Conservation (phyloP, 1,140 invertebrate species). For the Scaptomyza pallida region DNA sequence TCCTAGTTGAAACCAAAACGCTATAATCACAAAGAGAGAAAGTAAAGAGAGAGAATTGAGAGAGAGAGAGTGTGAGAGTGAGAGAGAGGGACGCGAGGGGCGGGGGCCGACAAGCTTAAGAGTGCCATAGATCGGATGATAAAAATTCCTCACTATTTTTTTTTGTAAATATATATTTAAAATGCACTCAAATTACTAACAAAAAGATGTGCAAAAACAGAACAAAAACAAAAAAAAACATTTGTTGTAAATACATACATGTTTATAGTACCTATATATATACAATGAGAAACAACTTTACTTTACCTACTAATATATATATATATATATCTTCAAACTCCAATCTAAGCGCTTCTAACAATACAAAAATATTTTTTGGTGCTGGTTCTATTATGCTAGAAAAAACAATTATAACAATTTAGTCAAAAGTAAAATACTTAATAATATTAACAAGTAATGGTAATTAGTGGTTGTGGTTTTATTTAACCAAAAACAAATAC, state of each 20-base stretch:
- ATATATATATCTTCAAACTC: conserved; percentile 26
- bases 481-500: conserved; percentile 19
- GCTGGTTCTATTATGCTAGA: conserved; percentile 69
- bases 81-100: conserved; percentile 6
- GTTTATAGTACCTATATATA: conserved; percentile 22
- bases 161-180: conserved; percentile 42
- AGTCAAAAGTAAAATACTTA: conserved; percentile 14
- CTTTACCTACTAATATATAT: conserved; percentile 11
- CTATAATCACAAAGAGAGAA: conserved; percentile 6
- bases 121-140: conserved; percentile 57
- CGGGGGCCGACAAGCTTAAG: conserved; percentile 31
- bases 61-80: conserved; percentile 5
- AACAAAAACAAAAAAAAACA: background rate
- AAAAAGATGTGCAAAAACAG: background rate
- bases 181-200: conserved; percentile 39
- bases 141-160: conserved; percentile 1
- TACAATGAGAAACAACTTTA: conserved; percentile 16
- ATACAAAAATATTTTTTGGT: conserved; percentile 59
- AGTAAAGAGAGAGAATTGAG: background rate
- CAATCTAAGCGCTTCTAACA: conserved; percentile 75
- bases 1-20: background rate
- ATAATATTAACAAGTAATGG: conserved; percentile 16
- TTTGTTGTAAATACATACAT: conserved; percentile 20
- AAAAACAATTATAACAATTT: conserved; percentile 20
- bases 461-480: conserved; percentile 49